These are phyloP conservation scores for Drosophila burlai DNA, from an alignment of 1,140 invertebrate genomes.

Conservation along the genomic window DNA sequence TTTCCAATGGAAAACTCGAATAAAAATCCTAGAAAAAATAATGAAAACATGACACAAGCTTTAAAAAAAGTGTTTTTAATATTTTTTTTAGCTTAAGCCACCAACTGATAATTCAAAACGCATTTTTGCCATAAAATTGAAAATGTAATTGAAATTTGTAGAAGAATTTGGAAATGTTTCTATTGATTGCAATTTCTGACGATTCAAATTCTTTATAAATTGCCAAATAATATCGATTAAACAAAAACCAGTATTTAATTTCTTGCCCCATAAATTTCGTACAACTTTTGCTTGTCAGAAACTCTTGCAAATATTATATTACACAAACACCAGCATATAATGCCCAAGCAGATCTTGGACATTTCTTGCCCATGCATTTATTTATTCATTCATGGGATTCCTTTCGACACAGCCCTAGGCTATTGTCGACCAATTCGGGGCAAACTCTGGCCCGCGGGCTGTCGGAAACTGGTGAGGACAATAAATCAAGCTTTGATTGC, in stretches of 20 bases:
- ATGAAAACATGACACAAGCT: neutral
- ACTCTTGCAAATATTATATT: constrained; percentile 1
- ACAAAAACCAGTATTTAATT: neutral
- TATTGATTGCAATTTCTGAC: neutral
- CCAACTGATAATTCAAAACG: neutral
- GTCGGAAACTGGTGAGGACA: constrained; percentile 31
- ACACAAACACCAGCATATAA: neutral
- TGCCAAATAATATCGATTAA: neutral
- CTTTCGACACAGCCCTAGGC: neutral
- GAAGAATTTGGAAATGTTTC: neutral
- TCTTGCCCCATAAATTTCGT: neutral
- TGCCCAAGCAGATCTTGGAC: neutral
- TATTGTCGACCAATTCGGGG: constrained; percentile 29
- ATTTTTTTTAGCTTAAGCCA: no score
- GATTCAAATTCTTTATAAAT: neutral
- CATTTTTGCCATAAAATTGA: neutral
- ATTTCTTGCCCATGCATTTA: constrained; percentile 4
- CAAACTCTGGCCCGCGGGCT: constrained; percentile 16
- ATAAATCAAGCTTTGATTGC: constrained; percentile 62
- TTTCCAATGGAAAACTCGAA: neutral
- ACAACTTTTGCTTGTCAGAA: neutral
- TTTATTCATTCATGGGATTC: constrained; percentile 19
- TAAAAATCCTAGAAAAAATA: neutral
- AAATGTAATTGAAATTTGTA: neutral
- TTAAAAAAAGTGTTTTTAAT: neutral